Evolutionary conservation across 2,113 vertebrate genomes (phyloP).

Genomic region (Poecilia latipinna): DNA sequence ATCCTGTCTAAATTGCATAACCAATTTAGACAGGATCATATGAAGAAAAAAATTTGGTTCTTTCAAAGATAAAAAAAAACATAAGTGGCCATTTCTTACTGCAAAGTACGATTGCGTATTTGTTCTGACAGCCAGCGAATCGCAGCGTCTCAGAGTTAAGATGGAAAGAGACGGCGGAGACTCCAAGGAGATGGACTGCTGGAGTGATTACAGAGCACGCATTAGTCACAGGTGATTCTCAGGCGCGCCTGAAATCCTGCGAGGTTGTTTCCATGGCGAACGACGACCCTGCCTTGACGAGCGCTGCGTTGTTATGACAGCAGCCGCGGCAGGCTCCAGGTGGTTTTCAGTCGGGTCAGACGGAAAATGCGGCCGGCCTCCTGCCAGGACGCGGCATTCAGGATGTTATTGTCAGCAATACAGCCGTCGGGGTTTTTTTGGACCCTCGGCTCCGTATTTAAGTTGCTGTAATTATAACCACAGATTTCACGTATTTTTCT

Average conservation of each 20-base stretch:
- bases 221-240: constrained; percentile 29
- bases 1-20: background rate
- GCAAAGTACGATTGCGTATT: background rate
- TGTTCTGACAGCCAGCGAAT: background rate
- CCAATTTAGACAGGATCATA: background rate
- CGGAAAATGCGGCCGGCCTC: constrained; percentile 4
- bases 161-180: constrained; percentile 6
- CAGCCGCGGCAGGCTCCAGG: constrained; percentile 30
- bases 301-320: constrained; percentile 60
- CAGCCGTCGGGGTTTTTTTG: background rate
- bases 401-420: background rate
- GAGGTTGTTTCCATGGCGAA: constrained; percentile 61
- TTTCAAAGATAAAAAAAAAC: too few species aligned
- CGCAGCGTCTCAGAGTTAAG: constrained; percentile 13
- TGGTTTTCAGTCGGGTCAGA: constrained; percentile 34
- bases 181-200: constrained; percentile 31
- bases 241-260: constrained; percentile 20
- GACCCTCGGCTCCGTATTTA: background rate
- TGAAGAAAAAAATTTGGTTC: background rate
- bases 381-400: background rate
- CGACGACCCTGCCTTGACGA: constrained; percentile 55
- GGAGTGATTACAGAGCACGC: constrained; percentile 33
- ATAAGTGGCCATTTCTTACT: too few species aligned
- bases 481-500: constrained; percentile 14
- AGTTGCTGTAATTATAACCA: constrained; percentile 4